A percentile compares a stretch with the other conserved stretches of the same genome.
Conservation (phyloP, 1,140 invertebrate genomes). For the Mesaphorura yosii region DNA sequence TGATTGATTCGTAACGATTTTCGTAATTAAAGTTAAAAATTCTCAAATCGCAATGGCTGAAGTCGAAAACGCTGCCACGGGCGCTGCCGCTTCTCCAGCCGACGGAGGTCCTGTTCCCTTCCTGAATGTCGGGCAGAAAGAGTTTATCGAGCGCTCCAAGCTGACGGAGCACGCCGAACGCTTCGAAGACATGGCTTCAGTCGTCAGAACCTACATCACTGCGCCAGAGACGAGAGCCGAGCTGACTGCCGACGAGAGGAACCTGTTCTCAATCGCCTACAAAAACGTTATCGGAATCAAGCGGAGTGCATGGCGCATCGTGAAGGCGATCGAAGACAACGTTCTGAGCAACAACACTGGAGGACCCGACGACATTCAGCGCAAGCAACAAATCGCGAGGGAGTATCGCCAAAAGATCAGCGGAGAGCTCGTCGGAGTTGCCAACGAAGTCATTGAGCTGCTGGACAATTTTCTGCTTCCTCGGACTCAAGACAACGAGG, state of each 20-base stretch:
- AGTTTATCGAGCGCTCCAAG: conserved; percentile 92
- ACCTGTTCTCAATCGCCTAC: conserved; percentile 53
- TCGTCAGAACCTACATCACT: conserved; percentile 39
- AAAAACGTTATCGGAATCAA: conserved; percentile 64
- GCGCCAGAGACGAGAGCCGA: conserved; percentile 37
- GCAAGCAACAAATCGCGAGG: conserved; percentile 50
- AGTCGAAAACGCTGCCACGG: too few relatives aligned
- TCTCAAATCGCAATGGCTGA: too few relatives aligned
- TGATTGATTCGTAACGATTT: too few relatives aligned
- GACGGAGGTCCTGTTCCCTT: too few relatives aligned
- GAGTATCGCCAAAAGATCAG: conserved; percentile 81
- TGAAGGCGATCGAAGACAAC: conserved; percentile 92
- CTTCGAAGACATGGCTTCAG: conserved; percentile 66
- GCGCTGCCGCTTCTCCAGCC: too few relatives aligned
- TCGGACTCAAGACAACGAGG: conserved; percentile 77
- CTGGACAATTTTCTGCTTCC: conserved; percentile 88
- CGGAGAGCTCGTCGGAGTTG: conserved; percentile 88
- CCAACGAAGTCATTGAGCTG: conserved; percentile 83
- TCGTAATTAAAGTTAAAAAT: too few relatives aligned
- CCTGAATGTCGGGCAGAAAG: conserved; percentile 65
- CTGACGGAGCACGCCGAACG: conserved; percentile 90
- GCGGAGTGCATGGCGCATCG: conserved; percentile 92
- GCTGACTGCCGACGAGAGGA: conserved; percentile 46
- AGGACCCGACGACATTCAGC: not conserved
- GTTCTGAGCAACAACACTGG: conserved; percentile 69